Base-by-base conservation (phyloP, 2,888 invertebrate species). In the Branchipolynoe longqiensis region DNA sequence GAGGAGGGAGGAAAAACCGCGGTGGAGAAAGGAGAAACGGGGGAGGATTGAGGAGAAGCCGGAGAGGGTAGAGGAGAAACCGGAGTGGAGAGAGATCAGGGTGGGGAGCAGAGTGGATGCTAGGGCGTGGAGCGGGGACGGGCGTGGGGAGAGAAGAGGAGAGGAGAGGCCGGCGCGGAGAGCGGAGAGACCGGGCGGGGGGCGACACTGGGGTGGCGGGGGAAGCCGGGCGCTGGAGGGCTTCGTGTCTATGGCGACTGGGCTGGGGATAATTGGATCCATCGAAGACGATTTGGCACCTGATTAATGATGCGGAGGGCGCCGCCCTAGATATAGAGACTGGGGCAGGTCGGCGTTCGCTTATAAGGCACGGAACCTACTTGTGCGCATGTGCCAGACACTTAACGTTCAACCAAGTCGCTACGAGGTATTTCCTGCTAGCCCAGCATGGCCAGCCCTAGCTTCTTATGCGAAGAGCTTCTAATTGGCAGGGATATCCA, bases 181-280 rank as follows among this genome's bases (percentile, higher is more conserved):
- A 31, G 22, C 33, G 62, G 33, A 31, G 31, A 31, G 62, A 4
- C 6, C 62, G 1, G 31, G 62, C 6, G 62, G 31, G 28, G 58
- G n/a, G 14, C 62, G 28, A 33, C 38, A 69, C 36, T 69, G 14
- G 33, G 38, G 69, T 33, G 14, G 33, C 69, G n/a, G 69, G 58
- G 18, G 48, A 18, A 18, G n/a, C 12, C 69, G 36, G 4, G 14
- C 22, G 22, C 38, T 12, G 36, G 14, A 18, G 28, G 41, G 78
- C 78, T 78, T 78, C 78, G 28, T 48, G 78, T 54, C 78, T 28
- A 41, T 78, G 78, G 78, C 78, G n/a, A 28, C 48, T 31, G 31
- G 78, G 48, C 54, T 48, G 48, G n/a, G 48, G 78, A 78, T 78
- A 78, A 78, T 78, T 78, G 78, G 78, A 78, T 78, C 54, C 78